These are phyloP conservation scores for Morus bassanus DNA, from an alignment of 2,797 vertebrate species.

Conservation along the genomic window DNA sequence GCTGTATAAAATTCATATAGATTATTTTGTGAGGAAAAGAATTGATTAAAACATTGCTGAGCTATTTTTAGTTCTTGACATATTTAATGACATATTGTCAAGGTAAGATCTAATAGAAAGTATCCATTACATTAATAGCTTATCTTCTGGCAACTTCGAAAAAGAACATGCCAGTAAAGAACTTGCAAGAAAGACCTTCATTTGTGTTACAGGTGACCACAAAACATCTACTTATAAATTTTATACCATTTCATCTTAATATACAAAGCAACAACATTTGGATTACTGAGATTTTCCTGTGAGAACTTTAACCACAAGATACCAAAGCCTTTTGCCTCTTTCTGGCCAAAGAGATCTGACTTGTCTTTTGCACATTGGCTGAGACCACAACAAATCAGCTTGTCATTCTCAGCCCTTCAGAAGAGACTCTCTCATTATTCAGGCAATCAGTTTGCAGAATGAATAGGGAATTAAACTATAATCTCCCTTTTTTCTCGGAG, in stretches of 20 bases:
- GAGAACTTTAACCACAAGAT: background rate
- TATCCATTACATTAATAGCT: background rate
- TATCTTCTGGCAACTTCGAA: background rate
- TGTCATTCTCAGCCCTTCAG: background rate
- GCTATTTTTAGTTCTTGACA: background rate
- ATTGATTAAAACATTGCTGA: background rate
- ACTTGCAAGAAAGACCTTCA: background rate
- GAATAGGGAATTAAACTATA: background rate
- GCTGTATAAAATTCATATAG: background rate
- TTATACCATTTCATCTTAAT: background rate
- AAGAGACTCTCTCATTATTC: background rate
- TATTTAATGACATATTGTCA: background rate
- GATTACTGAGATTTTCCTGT: background rate
- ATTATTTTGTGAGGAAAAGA: background rate
- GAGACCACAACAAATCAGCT: background rate
- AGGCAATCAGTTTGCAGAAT: background rate
- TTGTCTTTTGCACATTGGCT: background rate
- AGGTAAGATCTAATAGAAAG: background rate
- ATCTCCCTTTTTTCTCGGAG: background rate
- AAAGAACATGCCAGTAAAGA: background rate
- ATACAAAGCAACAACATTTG: background rate
- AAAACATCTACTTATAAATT: background rate
- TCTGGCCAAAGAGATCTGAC: background rate
- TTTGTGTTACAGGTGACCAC: background rate
- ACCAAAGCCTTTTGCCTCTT: background rate